Conservation (phyloP, 2,888 invertebrate genomes). For the Rhamphomyia laevipes region DNA sequence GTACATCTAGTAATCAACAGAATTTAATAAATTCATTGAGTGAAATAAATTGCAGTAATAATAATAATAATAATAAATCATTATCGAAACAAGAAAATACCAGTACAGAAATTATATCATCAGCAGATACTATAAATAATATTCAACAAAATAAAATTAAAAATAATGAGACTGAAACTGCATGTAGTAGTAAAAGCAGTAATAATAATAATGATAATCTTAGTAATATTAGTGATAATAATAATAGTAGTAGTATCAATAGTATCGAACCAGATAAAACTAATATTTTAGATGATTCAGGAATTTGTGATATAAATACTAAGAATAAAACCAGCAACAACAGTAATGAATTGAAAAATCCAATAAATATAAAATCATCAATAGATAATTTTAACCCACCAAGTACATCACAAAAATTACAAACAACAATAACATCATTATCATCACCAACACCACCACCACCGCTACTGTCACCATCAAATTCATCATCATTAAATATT, state of each 20-base stretch:
- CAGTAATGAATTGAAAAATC: conserved; percentile 7
- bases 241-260: conserved; percentile 15
- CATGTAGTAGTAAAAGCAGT: conserved; percentile 6
- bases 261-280: conserved; percentile 17
- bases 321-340: conserved; percentile 16
- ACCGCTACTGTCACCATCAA: background rate
- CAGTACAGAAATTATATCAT: background rate
- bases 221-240: conserved; percentile 24
- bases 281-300: background rate
- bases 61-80: background rate
- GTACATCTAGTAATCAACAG: too few relatives aligned
- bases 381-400: background rate
- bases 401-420: background rate
- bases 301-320: conserved; percentile 32
- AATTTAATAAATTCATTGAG: too few relatives aligned
- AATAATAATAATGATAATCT: conserved; percentile 15
- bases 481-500: background rate
- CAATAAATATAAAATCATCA: background rate
- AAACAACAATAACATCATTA: conserved; percentile 3
- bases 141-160: background rate
- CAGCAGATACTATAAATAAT: background rate
- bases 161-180: conserved; percentile 13
- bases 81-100: background rate
- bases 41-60: background rate
- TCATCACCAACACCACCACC: conserved; percentile 2